Evolutionary conservation across 2,797 vertebrate species (phyloP).

Genomic region (Parauchenoglanis punctatus): DNA sequence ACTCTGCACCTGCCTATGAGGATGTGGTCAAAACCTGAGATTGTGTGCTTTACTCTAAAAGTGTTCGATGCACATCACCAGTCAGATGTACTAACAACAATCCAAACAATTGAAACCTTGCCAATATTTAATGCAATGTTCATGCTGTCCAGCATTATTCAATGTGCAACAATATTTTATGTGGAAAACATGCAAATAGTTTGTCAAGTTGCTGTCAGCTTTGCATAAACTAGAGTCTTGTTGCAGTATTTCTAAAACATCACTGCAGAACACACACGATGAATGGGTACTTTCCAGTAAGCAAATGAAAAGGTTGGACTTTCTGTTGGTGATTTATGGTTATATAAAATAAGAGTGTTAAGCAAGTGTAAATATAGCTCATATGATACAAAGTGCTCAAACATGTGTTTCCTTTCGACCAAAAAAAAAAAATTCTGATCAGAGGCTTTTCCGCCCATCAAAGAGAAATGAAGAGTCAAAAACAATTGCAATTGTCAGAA

Average conservation of each 20-base stretch:
- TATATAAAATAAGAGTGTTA: not conserved
- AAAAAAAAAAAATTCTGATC: not conserved
- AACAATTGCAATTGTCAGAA: not conserved
- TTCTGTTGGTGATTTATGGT: not conserved
- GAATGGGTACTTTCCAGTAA: conserved; percentile 29
- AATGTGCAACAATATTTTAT: not conserved
- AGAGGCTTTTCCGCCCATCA: not conserved
- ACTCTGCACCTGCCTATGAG: conserved; percentile 53
- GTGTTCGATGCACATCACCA: conserved; percentile 16
- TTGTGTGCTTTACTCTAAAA: conserved; percentile 30
- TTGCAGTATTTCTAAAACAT: conserved; percentile 22
- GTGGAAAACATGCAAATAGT: not conserved
- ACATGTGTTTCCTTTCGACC: not conserved
- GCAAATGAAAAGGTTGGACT: conserved; percentile 2
- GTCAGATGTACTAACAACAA: not conserved
- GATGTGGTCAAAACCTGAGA: conserved; percentile 53
- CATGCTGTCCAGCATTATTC: not conserved
- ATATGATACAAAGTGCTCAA: not conserved
- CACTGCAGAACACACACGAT: conserved; percentile 21
- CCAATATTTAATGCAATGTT: not conserved
- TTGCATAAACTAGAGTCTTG: not conserved
- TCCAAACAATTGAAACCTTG: not conserved
- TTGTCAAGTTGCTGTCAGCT: not conserved
- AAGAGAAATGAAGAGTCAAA: not conserved
- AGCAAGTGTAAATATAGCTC: not conserved